Evolutionary conservation across 2,888 invertebrate species (phyloP).

Genomic region (Epistrophe grossulariae): DNA sequence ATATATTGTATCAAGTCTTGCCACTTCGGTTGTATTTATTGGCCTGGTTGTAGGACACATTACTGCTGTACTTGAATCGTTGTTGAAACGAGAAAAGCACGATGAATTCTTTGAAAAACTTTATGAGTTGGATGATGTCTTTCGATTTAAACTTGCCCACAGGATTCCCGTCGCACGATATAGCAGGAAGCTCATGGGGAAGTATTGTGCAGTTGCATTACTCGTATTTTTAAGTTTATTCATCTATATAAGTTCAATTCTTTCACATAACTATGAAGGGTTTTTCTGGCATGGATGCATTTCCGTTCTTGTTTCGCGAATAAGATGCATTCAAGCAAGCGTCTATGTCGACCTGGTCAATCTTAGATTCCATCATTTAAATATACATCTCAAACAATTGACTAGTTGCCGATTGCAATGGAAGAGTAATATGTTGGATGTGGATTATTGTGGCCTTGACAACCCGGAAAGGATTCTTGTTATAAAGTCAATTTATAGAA

Average conservation of each 20-base stretch:
- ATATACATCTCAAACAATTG: background rate
- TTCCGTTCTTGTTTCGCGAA: constrained; percentile 11
- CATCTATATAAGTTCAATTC: background rate
- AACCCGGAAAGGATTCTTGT: constrained; percentile 1
- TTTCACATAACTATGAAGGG: background rate
- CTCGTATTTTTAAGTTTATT: background rate
- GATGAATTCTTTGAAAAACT: background rate
- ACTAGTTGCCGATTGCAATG: background rate
- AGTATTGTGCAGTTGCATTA: background rate
- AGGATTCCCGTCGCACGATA: background rate
- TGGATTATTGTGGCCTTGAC: background rate
- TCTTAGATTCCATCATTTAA: background rate
- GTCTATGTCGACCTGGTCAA: background rate
- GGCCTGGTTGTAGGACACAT: background rate
- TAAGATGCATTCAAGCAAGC: constrained; percentile 8
- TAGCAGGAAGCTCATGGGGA: background rate
- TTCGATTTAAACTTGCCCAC: background rate
- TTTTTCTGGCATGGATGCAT: constrained; percentile 12
- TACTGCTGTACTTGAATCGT: background rate
- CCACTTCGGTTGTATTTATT: constrained; percentile 8
- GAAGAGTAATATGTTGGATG: background rate
- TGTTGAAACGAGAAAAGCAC: background rate
- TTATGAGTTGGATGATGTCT: constrained; percentile 5
- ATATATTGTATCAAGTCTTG: constrained; percentile 10
- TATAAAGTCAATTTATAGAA: constrained; percentile 1